phyloP scores from a whole-genome alignment of 1,140 invertebrate genomes.

The Bombus haemorrhoidalis region DNA sequence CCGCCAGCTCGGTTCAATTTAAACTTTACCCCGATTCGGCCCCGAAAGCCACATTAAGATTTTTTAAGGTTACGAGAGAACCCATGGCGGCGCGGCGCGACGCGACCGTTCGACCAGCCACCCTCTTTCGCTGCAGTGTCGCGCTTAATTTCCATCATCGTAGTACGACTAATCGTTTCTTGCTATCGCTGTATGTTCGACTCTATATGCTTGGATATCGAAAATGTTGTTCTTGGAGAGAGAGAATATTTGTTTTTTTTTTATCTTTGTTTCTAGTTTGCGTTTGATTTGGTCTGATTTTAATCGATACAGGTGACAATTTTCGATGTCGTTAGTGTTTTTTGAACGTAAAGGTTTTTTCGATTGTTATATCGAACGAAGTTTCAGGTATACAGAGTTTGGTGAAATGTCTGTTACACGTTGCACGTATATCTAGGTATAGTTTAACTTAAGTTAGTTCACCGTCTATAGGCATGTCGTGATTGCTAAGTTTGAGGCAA shows the following conservation, averaged over 20 bases:
- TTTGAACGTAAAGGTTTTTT: no score
- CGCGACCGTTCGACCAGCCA: neutral
- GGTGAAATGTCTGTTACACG: no score
- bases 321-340: no score
- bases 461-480: no score
- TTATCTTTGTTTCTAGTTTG: neutral
- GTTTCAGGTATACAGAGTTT: no score
- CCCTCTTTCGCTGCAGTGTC: neutral
- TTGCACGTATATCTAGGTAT: no score
- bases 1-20: conserved; percentile 78
- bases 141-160: neutral
- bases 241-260: neutral
- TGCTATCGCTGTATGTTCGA: no score
- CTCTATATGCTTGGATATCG: neutral
- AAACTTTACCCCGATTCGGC: conserved; percentile 78
- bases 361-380: no score
- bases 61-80: conserved; percentile 78
- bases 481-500: no score
- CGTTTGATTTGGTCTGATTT: neutral
- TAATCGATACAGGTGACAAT: no score
- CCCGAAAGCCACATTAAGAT: conserved; percentile 81
- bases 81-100: conserved; percentile 24
- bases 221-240: no score
- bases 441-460: no score
- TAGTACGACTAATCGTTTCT: neutral